phyloP scores from a whole-genome alignment of 35 echinoderm and acorn worm species.

The Apostichopus parvimensis region DNA sequence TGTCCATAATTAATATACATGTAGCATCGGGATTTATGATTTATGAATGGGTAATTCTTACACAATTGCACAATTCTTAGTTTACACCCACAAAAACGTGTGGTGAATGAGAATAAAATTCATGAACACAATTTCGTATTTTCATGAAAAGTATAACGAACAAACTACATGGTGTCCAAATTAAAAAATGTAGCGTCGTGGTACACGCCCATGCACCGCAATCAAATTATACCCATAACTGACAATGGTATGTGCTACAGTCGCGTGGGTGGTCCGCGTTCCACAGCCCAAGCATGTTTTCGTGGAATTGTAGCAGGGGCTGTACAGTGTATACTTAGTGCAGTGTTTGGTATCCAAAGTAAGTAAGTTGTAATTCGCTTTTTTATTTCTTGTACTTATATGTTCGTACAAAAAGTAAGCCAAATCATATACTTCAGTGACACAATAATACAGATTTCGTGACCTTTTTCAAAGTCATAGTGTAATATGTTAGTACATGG shows the following conservation, averaged over 20 bases:
- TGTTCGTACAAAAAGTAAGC: no score
- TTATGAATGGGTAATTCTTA: slow-evolving; percentile 1
- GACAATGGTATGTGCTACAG: not conserved
- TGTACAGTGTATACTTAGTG: no score
- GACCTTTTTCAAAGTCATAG: no score
- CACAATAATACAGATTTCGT: no score
- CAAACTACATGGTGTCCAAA: slow-evolving; percentile 33
- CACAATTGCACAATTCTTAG: slow-evolving; percentile 6
- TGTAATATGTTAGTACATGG: no score
- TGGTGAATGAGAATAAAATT: not conserved
- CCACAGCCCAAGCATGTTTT: no score
- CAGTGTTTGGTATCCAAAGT: no score
- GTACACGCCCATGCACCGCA: not conserved
- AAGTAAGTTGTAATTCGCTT: no score
- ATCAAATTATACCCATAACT: not conserved
- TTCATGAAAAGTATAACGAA: not conserved
- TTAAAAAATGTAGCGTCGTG: slow-evolving; percentile 36
- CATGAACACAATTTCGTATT: not conserved
- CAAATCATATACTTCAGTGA: no score
- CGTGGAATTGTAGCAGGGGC: no score
- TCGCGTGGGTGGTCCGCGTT: no score
- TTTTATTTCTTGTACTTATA: no score
- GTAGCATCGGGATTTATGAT: slow-evolving; percentile 28
- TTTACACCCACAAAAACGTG: slow-evolving; percentile 7
- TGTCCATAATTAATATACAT: slow-evolving; percentile 29